These are phyloP conservation scores for Heliothis subflexa DNA, from an alignment of 1,140 invertebrate species.

Conservation along the genomic window DNA sequence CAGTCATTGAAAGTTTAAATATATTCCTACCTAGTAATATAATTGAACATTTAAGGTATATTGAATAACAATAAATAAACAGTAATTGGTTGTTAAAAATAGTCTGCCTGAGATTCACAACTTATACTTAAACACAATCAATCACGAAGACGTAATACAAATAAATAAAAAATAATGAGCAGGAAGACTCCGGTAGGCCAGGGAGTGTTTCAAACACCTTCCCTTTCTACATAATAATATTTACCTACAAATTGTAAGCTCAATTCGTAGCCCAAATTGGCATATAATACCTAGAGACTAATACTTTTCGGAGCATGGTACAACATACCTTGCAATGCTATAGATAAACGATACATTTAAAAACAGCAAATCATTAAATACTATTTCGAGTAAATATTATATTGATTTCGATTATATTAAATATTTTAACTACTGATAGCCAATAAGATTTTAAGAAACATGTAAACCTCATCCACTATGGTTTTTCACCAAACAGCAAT, in stretches of 20 bases:
- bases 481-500: not conserved
- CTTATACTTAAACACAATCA: not conserved
- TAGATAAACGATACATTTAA: not conserved
- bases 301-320: not conserved
- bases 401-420: not conserved
- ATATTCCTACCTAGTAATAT: not conserved
- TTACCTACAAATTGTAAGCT: not conserved
- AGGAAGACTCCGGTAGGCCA: not conserved
- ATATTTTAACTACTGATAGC: slow-evolving; percentile 1
- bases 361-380: not conserved
- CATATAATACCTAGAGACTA: not conserved
- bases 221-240: not conserved
- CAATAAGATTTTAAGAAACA: not conserved
- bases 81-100: not conserved
- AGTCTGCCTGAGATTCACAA: not conserved
- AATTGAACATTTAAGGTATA: not conserved
- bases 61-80: not conserved
- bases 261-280: not conserved
- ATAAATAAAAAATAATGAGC: not conserved
- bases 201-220: not conserved
- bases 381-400: not conserved
- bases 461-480: not conserved
- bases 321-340: not conserved
- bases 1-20: not conserved
- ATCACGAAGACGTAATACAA: not conserved